Conservation (phyloP, 2,888 invertebrate genomes). For the Baccha elongata region DNA sequence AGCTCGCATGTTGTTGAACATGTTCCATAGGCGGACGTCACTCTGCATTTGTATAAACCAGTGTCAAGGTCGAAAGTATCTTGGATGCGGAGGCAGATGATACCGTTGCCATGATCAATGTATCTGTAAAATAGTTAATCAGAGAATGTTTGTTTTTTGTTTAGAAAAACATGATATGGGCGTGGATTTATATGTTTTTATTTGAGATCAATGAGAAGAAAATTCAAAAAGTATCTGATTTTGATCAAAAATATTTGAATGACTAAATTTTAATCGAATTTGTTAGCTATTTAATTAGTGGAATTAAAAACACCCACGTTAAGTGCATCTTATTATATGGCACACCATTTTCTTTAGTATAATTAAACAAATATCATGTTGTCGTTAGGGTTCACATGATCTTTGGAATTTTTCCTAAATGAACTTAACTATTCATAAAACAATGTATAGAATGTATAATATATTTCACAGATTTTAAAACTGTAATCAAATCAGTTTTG, state of each 20-base stretch:
- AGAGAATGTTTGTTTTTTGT: constrained; percentile 6
- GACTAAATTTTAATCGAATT: background rate
- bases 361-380: background rate
- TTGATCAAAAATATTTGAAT: background rate
- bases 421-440: no score
- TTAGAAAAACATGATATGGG: background rate
- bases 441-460: no score
- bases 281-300: background rate
- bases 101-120: constrained; percentile 84
- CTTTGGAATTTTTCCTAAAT: no score
- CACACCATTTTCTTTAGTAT: background rate
- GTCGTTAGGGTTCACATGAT: background rate
- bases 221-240: background rate
- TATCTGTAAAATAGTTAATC: constrained; percentile 77
- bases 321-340: background rate
- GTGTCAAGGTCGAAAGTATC: constrained; percentile 86
- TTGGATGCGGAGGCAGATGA: constrained; percentile 84
- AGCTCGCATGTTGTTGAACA: constrained; percentile 83
- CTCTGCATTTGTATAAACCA: constrained; percentile 87
- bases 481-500: no score
- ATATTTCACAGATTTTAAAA: no score
- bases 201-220: background rate
- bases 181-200: background rate
- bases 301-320: background rate
- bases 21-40: constrained; percentile 85